Base-by-base conservation (phyloP, 1,140 invertebrate species). In the Paracyclopina nana region DNA sequence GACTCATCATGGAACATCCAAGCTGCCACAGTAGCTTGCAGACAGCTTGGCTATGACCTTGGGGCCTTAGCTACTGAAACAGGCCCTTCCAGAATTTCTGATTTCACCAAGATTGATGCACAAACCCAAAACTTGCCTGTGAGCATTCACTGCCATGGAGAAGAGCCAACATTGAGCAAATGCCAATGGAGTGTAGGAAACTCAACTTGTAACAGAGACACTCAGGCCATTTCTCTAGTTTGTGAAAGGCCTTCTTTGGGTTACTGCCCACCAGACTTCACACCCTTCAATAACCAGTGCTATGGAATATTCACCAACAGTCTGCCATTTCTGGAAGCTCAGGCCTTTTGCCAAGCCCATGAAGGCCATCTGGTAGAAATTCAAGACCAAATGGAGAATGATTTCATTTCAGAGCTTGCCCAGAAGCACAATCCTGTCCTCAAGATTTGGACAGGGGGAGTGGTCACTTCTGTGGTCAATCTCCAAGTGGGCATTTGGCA, bases 21-120 rank as follows among this genome's bases (percentile, higher is more conserved):
- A 38, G 55, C 54, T 29, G 55, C 53, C 11, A 50, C 53, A 9
- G 38, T 53, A 1, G 52, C 54, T 20, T 56, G 55, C n/a, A 29
- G 43, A 14, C 53, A 56, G 14, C 46, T 56, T 8, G 55, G 55
- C 14, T 56, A 27, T 41, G n/a, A 16, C 20, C 34, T 16, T 16
- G 34, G 34, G 20, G 34, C 34, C 34, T 16, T 38, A 4, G 2
- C 8, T 20, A 38, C 20, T n/a, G 34, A 9, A 38, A 38, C 34
- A 38, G 34, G 14, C 14, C 34, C 3, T n/a, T 38, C 8, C n/a
- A 20, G 34, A 20, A 38, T 38, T 20, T 38, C 8, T 20, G 20
- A 38, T 38, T 20, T 20, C 34, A 16, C 4, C 20, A 16, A 16
- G 34, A n/a, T 9, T 3, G n/a, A n/a, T 16, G 20, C 34, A 38